phyloP scores from a whole-genome alignment of 1,140 invertebrate species.

The Nymphalis io region DNA sequence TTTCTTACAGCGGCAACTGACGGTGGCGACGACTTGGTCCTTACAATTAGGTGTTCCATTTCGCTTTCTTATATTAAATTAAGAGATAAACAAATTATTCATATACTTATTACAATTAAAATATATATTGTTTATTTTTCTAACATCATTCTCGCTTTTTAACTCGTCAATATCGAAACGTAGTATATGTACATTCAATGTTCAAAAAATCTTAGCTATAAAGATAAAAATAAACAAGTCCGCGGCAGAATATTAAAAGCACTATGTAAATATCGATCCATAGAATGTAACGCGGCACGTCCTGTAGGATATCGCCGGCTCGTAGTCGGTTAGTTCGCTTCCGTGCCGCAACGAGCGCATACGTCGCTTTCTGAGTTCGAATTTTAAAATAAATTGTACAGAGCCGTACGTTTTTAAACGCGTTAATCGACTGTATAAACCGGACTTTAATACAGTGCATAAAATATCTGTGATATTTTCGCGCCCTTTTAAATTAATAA shows the following conservation, averaged over 20 bases:
- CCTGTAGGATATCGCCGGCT: constrained; percentile 71
- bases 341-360: constrained; percentile 65
- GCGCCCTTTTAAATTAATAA: neutral
- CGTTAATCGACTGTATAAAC: constrained; percentile 16
- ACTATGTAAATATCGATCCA: constrained; percentile 79
- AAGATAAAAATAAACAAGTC: constrained; percentile 65
- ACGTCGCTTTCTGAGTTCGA: constrained; percentile 55
- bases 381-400: constrained; percentile 35
- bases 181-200: constrained; percentile 20
- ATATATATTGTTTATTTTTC: neutral
- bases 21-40: no score
- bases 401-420: constrained; percentile 4
- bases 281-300: constrained; percentile 63
- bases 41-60: no score
- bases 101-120: no score
- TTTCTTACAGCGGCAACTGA: no score
- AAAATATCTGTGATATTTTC: constrained; percentile 1
- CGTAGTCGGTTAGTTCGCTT: constrained; percentile 64
- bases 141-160: constrained; percentile 19
- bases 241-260: constrained; percentile 71
- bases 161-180: constrained; percentile 38
- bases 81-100: no score
- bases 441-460: neutral
- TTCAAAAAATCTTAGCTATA: constrained; percentile 45
- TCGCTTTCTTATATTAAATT: no score